Percentiles rank a stretch among this genome's conserved stretches.
phyloP scores from a whole-genome alignment of 2,888 invertebrate genomes.

The Cheilosia variabilis region DNA sequence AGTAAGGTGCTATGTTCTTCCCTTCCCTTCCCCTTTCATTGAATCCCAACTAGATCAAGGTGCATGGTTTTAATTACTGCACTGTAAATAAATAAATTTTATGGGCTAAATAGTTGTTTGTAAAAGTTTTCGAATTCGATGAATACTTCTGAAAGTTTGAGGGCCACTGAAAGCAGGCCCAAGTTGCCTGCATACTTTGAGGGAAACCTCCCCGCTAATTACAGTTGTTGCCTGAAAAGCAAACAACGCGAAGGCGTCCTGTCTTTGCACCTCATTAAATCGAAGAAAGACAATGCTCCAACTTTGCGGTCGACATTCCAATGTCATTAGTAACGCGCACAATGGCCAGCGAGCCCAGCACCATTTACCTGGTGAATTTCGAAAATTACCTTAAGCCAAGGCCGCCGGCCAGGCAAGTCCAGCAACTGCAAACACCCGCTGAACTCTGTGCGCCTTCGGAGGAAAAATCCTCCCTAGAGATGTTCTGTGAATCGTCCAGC shows the following conservation, averaged over 20 bases:
- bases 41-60: no score
- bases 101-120: no score
- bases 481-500: slow-evolving; percentile 81
- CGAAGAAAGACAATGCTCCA: background rate
- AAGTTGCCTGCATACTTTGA: no score
- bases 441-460: background rate
- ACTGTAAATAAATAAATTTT: no score
- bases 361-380: slow-evolving; percentile 58
- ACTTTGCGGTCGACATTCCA: background rate
- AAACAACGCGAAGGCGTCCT: slow-evolving; percentile 29
- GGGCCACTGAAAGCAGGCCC: no score
- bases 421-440: background rate
- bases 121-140: no score
- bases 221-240: no score
- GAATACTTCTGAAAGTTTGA: no score
- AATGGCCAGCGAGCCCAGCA: slow-evolving; percentile 31
- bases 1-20: no score
- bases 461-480: slow-evolving; percentile 77
- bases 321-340: slow-evolving; percentile 2
- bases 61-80: no score
- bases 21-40: no score
- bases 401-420: slow-evolving; percentile 12
- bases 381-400: slow-evolving; percentile 59
- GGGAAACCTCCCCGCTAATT: no score
- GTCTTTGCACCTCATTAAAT: background rate